phyloP scores from a whole-genome alignment of 37 sponge, comb jelly and placozoan genomes.

The Diacarnus erythraeanus region DNA sequence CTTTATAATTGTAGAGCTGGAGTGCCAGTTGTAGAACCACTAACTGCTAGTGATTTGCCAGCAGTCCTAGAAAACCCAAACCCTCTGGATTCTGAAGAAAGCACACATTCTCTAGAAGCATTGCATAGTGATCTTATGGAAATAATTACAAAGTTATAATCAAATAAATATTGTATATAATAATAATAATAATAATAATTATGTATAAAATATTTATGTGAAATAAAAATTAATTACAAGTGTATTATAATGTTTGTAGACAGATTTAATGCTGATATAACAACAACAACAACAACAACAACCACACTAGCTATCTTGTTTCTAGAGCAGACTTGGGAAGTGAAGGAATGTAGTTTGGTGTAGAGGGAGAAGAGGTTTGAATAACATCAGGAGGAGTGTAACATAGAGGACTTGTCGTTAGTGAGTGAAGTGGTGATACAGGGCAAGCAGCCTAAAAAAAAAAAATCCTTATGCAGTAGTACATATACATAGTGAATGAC shows the following conservation, averaged over 20 bases:
- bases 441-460: constrained; percentile 61
- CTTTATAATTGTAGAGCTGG: no score
- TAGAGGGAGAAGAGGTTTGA: constrained; percentile 15
- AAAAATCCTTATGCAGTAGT: not conserved
- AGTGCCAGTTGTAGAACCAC: no score
- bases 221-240: no score
- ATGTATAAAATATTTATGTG: no score
- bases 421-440: constrained; percentile 32
- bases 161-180: no score
- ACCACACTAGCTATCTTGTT: no score
- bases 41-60: no score
- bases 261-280: no score
- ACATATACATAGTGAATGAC: not conserved
- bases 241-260: no score
- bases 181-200: no score
- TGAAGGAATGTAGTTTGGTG: not conserved
- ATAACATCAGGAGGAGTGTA: constrained; percentile 39
- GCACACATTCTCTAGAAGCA: not conserved
- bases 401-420: constrained; percentile 3
- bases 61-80: not conserved
- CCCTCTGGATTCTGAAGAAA: not conserved
- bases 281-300: no score
- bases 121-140: not conserved
- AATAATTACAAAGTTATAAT: constrained; percentile 7
- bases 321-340: not conserved